Evolutionary conservation across 2,113 vertebrate genomes (phyloP), one percentile per base, ranked within the genome.

Genomic region (Genyomyrus donnyi): DNA sequence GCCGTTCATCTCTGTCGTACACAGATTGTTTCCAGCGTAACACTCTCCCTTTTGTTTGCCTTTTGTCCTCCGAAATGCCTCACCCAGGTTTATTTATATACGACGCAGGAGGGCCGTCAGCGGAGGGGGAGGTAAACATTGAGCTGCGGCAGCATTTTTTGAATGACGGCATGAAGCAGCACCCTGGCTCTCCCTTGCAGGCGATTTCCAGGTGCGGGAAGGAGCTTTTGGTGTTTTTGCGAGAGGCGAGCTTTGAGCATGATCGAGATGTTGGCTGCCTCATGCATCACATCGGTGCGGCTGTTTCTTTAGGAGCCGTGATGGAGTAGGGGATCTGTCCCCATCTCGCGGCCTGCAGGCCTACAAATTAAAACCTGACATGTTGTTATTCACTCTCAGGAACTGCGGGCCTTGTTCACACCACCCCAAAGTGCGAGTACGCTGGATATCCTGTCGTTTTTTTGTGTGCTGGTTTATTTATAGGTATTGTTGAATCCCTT

Each of bases 331-430:
- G 45, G 19, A 85, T 48, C 42, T 85, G 39, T 85, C 83, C 19
- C 83, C 19, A 10, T 46, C 83, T 46, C 83, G 9, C 5, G 21
- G 15, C 42, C 42, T 46, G 42, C 35, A n/a, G 83, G 83, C 83
- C 83, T 42, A 48, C 83, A 85, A n/a, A 85, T 85, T 85, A 85
- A 85, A 85, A 85, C 3, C 83, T 46, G 83, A n/a, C 83, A n/a
- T 45, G 83, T 24, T 85, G 83, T 85, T 85, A 85, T 48, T 85
- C 83, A 85, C 45, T 84, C 80, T 42, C 15, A 80, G 74, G 74
- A 80, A 85, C 7, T 85, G 19, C 39, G 19, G 45, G 24, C 19
- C 17, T 24, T n/a, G 19, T 85, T 85, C 83, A n/a, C 39, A 21
- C 21, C 83, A 48, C 45, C 19, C 19, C 42, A 85, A n/a, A 48